These are phyloP conservation scores for Eupeodes corollae DNA, from an alignment of 1,140 invertebrate genomes.

Conservation along the genomic window DNA sequence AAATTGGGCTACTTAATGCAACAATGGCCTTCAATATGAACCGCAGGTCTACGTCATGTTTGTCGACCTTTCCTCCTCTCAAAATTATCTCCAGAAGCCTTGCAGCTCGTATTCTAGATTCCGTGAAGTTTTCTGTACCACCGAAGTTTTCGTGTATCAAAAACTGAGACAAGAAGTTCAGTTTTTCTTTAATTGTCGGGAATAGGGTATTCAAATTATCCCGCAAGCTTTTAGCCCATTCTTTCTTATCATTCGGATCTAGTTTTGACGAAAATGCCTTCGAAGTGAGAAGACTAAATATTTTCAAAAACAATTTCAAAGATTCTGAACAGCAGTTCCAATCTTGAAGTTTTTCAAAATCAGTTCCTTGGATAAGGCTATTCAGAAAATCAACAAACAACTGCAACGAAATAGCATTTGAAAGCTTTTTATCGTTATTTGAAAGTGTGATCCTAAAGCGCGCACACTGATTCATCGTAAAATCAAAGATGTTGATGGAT, in stretches of 20 bases:
- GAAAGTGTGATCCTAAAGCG: not conserved
- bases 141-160: conserved; percentile 20
- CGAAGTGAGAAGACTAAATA: conserved; percentile 7
- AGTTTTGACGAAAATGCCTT: not conserved
- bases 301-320: conserved; percentile 11
- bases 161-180: conserved; percentile 42
- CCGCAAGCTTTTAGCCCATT: conserved; percentile 19
- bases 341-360: conserved; percentile 10
- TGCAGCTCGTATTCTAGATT: conserved; percentile 20
- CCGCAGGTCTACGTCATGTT: too few species aligned
- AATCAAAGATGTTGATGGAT: conserved; percentile 10
- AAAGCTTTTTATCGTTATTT: not conserved
- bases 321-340: conserved; percentile 18
- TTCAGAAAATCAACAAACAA: conserved; percentile 22
- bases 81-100: conserved; percentile 19
- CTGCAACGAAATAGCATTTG: conserved; percentile 14
- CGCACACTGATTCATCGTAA: not conserved
- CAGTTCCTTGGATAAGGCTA: conserved; percentile 15
- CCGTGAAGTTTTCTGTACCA: conserved; percentile 11
- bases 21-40: conserved; percentile 21
- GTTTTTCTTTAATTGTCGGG: conserved; percentile 35
- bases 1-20: conserved; percentile 13
- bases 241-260: conserved; percentile 5
- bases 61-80: not conserved
- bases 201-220: conserved; percentile 35